Evolutionary conservation across 2,113 vertebrate species (phyloP).

Genomic region (Engystomops pustulosus): DNA sequence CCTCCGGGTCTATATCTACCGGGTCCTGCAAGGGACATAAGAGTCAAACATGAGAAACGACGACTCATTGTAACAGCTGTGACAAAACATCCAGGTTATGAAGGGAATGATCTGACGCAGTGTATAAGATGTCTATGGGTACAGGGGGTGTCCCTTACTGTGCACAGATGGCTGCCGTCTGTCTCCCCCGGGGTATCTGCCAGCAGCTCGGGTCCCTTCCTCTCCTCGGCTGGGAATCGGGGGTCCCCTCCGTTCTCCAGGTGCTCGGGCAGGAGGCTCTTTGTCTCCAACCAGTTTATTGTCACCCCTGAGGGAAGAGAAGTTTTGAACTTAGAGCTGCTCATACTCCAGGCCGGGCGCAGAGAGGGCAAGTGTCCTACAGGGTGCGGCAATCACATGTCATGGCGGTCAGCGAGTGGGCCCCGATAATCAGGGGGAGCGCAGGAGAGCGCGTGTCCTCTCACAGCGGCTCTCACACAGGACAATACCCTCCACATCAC

Average conservation of each 20-base stretch:
- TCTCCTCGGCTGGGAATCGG: slow-evolving; percentile 77
- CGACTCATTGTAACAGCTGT: too few relatives aligned
- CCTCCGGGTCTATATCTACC: slow-evolving; percentile 87
- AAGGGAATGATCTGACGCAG: too few relatives aligned
- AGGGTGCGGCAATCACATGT: background rate
- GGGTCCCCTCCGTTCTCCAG: slow-evolving; percentile 90
- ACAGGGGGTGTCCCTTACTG: slow-evolving; percentile 79
- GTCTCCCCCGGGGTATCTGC: slow-evolving; percentile 76
- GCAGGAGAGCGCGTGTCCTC: background rate
- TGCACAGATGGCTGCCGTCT: slow-evolving; percentile 80
- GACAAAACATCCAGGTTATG: too few relatives aligned
- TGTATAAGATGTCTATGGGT: too few relatives aligned
- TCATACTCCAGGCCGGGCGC: slow-evolving; percentile 75
- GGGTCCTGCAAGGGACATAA: slow-evolving; percentile 76
- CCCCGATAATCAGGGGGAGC: background rate
- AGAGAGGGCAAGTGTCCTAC: background rate
- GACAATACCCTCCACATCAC: background rate
- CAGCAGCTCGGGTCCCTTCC: slow-evolving; percentile 73
- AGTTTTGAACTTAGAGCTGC: slow-evolving; percentile 78
- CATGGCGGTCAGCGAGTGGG: background rate
- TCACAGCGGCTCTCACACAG: background rate
- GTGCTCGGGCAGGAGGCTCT: slow-evolving; percentile 84
- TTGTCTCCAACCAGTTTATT: slow-evolving; percentile 95
- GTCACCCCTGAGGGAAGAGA: slow-evolving; percentile 84
- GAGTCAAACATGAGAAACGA: too few relatives aligned